Base-by-base conservation (phyloP, 2,113 vertebrate species). In the Siniperca knerii region DNA sequence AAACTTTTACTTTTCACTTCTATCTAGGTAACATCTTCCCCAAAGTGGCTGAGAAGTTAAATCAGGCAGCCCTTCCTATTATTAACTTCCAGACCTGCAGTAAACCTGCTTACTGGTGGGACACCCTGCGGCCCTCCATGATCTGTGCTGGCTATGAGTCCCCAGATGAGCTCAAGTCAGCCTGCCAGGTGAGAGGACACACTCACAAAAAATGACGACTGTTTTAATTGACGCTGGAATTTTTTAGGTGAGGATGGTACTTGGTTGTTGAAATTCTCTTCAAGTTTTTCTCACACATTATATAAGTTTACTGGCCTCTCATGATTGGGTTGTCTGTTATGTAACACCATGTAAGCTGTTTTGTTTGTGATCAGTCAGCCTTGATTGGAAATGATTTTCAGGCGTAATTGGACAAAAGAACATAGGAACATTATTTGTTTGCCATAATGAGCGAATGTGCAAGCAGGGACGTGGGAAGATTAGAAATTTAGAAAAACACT, bases 111-210 rank as follows among this genome's bases (percentile, higher is more conserved):
- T 95, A 95, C 82, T 95, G 95, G 94, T 92, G 93, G 93, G 92
- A 94, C 71, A 72, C 37, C 16, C 75, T 96, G 20, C 80, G 91
- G 54, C 90, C 93, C 55, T 94, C 95, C 11, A 95, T 96, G 95
- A 90, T 96, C 83, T 96, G 95, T 44, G 93, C 94, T 7, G 93
- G 94, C 2, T 95, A 93, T 0, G 92, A 93, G 62, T 94, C 93
- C 29, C 92, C 94, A 25, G 93, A 96, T 72, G 94, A 95, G 80
- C 93, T 96, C 2, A 95, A 95, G 75, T 96, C 94, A 37, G 89
- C 93, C 79, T 96, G 94, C 78, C 93, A 93, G 94, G 94, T 95
- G 83, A 92, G 82, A 62, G 29, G 15, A 62, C 8, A 46, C 42
- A 29, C 6, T 33, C 4, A 62, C 3, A 54, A 65, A 37, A 37